These are phyloP conservation scores for Romanomermis culicivorax DNA, from an alignment of 2,888 invertebrate species.

Conservation along the genomic window DNA sequence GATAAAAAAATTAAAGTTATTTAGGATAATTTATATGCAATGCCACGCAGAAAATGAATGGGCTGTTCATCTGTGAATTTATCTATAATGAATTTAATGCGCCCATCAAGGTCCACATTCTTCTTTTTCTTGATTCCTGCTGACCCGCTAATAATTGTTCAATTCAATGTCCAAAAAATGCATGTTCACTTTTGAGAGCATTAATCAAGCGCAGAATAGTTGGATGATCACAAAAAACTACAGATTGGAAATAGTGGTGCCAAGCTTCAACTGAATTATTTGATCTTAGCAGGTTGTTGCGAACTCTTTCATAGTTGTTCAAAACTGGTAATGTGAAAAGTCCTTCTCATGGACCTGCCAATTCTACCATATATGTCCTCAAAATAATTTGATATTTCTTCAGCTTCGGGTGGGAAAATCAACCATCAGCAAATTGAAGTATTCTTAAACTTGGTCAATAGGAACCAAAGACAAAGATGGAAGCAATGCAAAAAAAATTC, in stretches of 20 bases:
- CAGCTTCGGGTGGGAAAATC: slow-evolving; percentile 1
- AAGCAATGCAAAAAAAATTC: neutral
- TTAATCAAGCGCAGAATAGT: too few species aligned
- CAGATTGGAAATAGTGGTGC: neutral
- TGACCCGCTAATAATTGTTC: too few species aligned
- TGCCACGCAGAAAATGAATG: too few species aligned
- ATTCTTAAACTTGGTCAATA: neutral
- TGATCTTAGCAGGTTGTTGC: neutral
- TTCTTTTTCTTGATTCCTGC: too few species aligned
- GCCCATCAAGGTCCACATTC: neutral
- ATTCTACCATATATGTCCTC: slow-evolving; percentile 3
- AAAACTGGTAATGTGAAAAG: neutral
- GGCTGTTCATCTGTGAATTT: too few species aligned
- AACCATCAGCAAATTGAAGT: neutral
- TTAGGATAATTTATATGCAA: neutral
- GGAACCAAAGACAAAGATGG: neutral
- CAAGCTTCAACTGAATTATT: slow-evolving; percentile 5
- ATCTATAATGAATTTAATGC: too few species aligned
- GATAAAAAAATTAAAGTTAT: too few species aligned
- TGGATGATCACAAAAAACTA: too few species aligned
- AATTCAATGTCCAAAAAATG: too few species aligned
- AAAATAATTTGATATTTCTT: neutral
- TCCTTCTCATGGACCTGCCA: neutral
- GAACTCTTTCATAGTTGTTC: neutral
- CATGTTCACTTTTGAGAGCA: neutral